These are phyloP conservation scores for Parthenolecanium corni DNA, from an alignment of 2,888 invertebrate genomes.

Conservation along the genomic window DNA sequence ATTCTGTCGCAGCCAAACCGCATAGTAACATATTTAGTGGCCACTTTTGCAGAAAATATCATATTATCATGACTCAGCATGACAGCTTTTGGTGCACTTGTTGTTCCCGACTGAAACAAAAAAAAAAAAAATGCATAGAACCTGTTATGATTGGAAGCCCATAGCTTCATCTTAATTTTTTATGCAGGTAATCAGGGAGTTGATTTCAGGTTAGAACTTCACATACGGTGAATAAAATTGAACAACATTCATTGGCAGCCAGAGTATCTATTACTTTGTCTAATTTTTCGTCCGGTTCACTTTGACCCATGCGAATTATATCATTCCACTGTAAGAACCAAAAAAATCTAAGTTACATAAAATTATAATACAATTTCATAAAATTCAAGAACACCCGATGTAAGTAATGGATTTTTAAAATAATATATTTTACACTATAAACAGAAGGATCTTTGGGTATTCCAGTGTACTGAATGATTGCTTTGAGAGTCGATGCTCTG, in stretches of 20 bases:
- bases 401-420: background rate
- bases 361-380: background rate
- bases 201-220: no score
- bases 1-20: slow-evolving; percentile 48
- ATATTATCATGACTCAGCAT: slow-evolving; percentile 88
- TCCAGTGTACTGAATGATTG: slow-evolving; percentile 58
- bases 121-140: slow-evolving; percentile 18
- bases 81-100: slow-evolving; percentile 81
- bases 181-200: no score
- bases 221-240: slow-evolving; percentile 68
- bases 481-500: slow-evolving; percentile 61
- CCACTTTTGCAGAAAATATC: slow-evolving; percentile 52
- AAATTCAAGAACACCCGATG: background rate
- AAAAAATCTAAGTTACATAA: slow-evolving; percentile 28
- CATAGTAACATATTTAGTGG: slow-evolving; percentile 47
- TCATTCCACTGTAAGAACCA: slow-evolving; percentile 58
- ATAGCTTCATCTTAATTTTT: no score
- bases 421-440: slow-evolving; percentile 41
- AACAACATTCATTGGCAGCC: slow-evolving; percentile 72
- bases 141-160: no score
- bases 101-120: slow-evolving; percentile 63
- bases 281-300: slow-evolving; percentile 55
- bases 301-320: slow-evolving; percentile 58
- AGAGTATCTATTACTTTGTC: slow-evolving; percentile 55
- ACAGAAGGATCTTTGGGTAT: slow-evolving; percentile 46